A percentile compares a stretch with the other conserved stretches of the same genome.
These are phyloP conservation scores for Margarornis squamiger DNA, from an alignment of 2,797 vertebrate genomes.

Conservation along the genomic window DNA sequence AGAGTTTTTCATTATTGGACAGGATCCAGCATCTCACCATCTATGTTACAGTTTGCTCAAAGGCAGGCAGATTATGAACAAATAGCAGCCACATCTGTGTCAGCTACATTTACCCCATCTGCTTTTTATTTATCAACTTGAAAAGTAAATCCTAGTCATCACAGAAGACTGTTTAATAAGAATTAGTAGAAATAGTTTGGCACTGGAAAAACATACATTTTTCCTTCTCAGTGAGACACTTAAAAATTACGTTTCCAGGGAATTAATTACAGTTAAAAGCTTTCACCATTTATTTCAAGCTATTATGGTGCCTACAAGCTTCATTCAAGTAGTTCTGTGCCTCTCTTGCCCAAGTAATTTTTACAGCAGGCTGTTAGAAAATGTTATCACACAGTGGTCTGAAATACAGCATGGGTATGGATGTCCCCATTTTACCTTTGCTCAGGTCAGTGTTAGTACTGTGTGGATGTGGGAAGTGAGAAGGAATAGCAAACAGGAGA, in stretches of 20 bases:
- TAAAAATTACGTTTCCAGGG: not conserved
- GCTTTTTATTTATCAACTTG: conserved; percentile 64
- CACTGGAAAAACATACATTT: not conserved
- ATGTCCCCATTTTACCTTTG: not conserved
- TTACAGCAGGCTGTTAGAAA: not conserved
- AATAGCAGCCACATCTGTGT: conserved; percentile 38
- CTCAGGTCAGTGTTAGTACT: not conserved
- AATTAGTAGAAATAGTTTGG: conserved; percentile 24
- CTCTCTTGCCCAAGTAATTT: not conserved
- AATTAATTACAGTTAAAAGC: conserved; percentile 19
- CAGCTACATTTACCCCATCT: conserved; percentile 50
- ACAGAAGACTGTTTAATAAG: not conserved
- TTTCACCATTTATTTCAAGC: not conserved
- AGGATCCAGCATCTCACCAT: conserved; percentile 30
- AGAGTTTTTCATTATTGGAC: conserved; percentile 6
- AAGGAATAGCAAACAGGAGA: not conserved
- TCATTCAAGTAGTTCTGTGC: not conserved
- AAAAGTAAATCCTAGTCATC: conserved; percentile 33
- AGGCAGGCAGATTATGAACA: conserved; percentile 42
- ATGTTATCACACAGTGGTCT: not conserved
- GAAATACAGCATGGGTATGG: not conserved
- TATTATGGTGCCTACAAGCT: not conserved
- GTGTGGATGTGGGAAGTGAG: not conserved
- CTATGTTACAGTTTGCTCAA: conserved; percentile 40
- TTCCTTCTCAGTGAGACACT: not conserved